Percentiles rank a stretch among this genome's conserved stretches.
Conservation (phyloP, 2,888 invertebrate genomes). For the Tenthredo notha region DNA sequence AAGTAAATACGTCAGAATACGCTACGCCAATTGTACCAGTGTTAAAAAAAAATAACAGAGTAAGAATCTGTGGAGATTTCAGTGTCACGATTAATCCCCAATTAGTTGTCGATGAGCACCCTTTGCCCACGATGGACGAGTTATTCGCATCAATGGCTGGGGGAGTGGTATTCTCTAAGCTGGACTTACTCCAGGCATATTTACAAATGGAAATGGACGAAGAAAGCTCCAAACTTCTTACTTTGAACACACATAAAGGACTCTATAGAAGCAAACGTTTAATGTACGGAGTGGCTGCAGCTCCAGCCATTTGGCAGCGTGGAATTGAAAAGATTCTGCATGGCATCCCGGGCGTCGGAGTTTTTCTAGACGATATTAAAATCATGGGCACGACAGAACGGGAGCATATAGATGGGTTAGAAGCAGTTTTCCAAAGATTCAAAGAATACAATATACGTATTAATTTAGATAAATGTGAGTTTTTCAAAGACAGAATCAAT, state of each 20-base stretch:
- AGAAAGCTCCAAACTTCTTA: conserved; percentile 66
- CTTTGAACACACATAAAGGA: conserved; percentile 71
- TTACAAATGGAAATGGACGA: conserved; percentile 70
- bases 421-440: conserved; percentile 62
- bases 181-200: conserved; percentile 65
- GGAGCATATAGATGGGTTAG: conserved; percentile 61
- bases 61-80: conserved; percentile 63
- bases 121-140: conserved; percentile 64
- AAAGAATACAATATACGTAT: conserved; percentile 64
- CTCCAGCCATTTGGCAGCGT: conserved; percentile 70
- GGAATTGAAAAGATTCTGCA: conserved; percentile 65
- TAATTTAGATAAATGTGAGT: conserved; percentile 66
- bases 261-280: conserved; percentile 67
- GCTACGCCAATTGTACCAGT: conserved; percentile 69
- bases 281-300: conserved; percentile 69
- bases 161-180: conserved; percentile 63
- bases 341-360: conserved; percentile 64
- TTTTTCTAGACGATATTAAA: conserved; percentile 66
- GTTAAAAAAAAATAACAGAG: conserved; percentile 61
- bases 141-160: conserved; percentile 62
- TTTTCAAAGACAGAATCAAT: conserved; percentile 64
- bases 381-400: conserved; percentile 63
- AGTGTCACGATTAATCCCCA: conserved; percentile 65
- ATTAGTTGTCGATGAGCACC: conserved; percentile 62
- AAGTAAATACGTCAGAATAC: conserved; percentile 64